A percentile compares a stretch with the other conserved stretches of the same genome.
These are phyloP conservation scores for Cassiopea xamachana DNA, from an alignment of 30 jellyfish, hydroid and myxozoan species.

Conservation along the genomic window DNA sequence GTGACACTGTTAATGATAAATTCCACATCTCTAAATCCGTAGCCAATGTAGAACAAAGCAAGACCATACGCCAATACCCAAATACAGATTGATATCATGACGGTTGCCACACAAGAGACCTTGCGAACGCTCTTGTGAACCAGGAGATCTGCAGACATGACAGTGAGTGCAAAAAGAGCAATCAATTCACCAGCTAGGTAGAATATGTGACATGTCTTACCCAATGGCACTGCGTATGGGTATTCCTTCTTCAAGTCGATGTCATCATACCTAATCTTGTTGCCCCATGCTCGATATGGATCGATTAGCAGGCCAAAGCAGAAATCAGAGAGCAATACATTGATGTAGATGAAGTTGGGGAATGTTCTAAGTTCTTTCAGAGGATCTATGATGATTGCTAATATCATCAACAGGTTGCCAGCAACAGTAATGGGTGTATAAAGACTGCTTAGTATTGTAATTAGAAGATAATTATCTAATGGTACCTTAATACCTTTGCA, in stretches of 20 bases:
- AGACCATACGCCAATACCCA: slow-evolving; percentile 39
- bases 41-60: neutral
- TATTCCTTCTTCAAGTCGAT: slow-evolving; percentile 4
- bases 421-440: slow-evolving; percentile 16
- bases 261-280: neutral
- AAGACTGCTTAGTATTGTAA: slow-evolving; percentile 8
- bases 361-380: slow-evolving; percentile 35
- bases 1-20: neutral
- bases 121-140: neutral
- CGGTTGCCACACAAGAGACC: neutral
- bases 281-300: slow-evolving; percentile 55
- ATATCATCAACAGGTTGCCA: slow-evolving; percentile 26
- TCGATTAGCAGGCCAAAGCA: slow-evolving; percentile 28
- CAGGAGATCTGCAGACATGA: slow-evolving; percentile 9
- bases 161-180: slow-evolving; percentile 4
- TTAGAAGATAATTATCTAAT: neutral
- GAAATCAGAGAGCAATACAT: slow-evolving; percentile 13
- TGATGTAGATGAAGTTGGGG: slow-evolving; percentile 12
- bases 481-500: slow-evolving; percentile 55
- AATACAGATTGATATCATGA: slow-evolving; percentile 9
- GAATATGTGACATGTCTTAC: slow-evolving; percentile 18
- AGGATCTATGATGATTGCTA: slow-evolving; percentile 32
- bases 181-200: slow-evolving; percentile 18
- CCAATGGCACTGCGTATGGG: slow-evolving; percentile 5
- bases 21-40: slow-evolving; percentile 18